These are phyloP conservation scores for Rhamnusium bicolor DNA, from an alignment of 2,888 invertebrate species.

Conservation along the genomic window DNA sequence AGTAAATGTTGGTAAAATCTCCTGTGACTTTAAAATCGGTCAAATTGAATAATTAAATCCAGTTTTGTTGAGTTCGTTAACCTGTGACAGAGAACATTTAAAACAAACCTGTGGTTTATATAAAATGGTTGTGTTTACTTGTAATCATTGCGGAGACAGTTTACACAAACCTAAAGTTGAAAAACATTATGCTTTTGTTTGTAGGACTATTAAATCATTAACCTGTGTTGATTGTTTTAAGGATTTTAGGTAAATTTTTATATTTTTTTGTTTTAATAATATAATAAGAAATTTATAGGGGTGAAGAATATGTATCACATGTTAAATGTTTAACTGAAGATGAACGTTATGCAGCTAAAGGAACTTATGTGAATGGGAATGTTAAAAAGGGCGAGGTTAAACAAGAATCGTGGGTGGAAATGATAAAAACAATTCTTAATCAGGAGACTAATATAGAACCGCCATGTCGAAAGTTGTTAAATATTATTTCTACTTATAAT, in stretches of 20 bases:
- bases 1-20: too few species aligned
- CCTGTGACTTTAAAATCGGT: too few species aligned
- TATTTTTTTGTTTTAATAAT: not conserved
- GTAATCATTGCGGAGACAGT: constrained; percentile 92
- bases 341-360: constrained; percentile 90
- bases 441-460: constrained; percentile 74
- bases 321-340: constrained; percentile 90
- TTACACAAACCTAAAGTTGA: constrained; percentile 93
- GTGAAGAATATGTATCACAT: constrained; percentile 83
- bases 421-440: constrained; percentile 78
- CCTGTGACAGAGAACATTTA: too few species aligned
- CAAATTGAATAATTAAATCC: too few species aligned
- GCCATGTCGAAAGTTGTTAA: constrained; percentile 77
- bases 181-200: constrained; percentile 86
- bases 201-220: constrained; percentile 79
- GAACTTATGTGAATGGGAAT: constrained; percentile 79
- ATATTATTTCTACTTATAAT: constrained; percentile 77
- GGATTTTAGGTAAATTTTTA: constrained; percentile 82
- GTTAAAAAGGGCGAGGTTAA: constrained; percentile 90
- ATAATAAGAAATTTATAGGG: constrained; percentile 73
- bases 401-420: constrained; percentile 87
- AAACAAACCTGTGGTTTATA: not conserved
- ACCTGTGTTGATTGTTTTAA: constrained; percentile 96
- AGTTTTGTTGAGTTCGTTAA: too few species aligned
- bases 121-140: constrained; percentile 94